Base-by-base conservation (phyloP, 2,797 vertebrate genomes). In the Falco columbarius region DNA sequence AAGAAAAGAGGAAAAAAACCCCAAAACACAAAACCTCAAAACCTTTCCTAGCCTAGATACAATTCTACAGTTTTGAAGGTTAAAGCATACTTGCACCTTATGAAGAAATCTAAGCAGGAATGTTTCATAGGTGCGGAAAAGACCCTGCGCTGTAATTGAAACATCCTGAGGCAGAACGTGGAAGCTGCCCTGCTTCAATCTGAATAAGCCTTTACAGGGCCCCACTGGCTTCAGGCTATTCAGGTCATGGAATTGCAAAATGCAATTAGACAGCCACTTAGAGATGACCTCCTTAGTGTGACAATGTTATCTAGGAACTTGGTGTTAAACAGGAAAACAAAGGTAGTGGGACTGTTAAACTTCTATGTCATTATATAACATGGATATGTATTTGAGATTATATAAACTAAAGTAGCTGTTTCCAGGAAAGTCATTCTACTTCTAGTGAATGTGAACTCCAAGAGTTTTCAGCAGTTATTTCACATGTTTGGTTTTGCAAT, bases 181-280 rank as follows among this genome's bases (percentile, higher is more conserved):
- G 80, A 84, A 90, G 59, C 90, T 77, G 42, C 63, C 71, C 59
- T 42, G 49, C 32, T 81, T 77, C 74, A 34, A 24, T 89, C 47
- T 62, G 82, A 91, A 82, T 83, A 77, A 86, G 21, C n/a, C n/a
- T 81, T 95, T 83, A 90, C 1, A 42, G 40, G 44, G 16, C n/a
- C 62, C 19, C 34, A 3, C 23, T 77, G 67, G 49, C 83, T 95
- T 71, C 51, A 66, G 87, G 91, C 34, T 52, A 30, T 58, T 79
- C 30, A 38, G 74, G 58, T 81, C 90, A 66, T 3, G 30, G 55
- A 94, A 70, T 12, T 92, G 79, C 73, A 80, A 94, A 96, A 96
- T 86, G 38, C 81, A 95, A 89, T 95, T 95, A 96, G 76, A 89
- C 58, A 91, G 40, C 34, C 75, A 74, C 54, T 94, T 96, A 96